phyloP scores from a whole-genome alignment of 2,113 vertebrate genomes.

The Puffinus mauretanicus region DNA sequence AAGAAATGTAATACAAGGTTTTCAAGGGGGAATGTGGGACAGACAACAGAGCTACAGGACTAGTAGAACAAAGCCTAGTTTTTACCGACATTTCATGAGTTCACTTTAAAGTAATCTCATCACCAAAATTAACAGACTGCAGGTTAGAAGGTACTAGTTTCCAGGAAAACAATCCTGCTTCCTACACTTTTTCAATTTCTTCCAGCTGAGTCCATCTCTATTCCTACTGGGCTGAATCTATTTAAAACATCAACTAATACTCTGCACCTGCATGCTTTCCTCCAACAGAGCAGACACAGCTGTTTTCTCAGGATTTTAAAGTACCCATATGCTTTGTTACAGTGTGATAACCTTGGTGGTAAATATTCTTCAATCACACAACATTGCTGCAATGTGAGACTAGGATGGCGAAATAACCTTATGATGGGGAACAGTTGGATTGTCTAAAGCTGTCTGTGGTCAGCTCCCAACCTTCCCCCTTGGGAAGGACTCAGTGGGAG shows the following conservation, averaged over 20 bases:
- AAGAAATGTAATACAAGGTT: neutral
- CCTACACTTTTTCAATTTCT: neutral
- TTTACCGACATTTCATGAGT: neutral
- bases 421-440: neutral
- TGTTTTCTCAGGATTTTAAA: neutral
- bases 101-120: neutral
- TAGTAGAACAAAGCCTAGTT: neutral
- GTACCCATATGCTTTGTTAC: neutral
- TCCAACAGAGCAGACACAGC: neutral
- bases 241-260: neutral
- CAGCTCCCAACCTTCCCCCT: neutral
- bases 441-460: neutral
- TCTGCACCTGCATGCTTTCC: neutral
- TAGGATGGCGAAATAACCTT: neutral
- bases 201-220: neutral
- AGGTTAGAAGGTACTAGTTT: neutral
- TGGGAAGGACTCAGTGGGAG: neutral
- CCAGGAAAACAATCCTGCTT: neutral
- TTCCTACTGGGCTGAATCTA: neutral
- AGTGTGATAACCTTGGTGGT: neutral
- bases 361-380: neutral
- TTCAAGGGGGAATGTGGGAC: fast-evolving
- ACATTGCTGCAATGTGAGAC: neutral
- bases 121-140: neutral
- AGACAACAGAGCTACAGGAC: neutral